Conservation (phyloP, 2,888 invertebrate species). For the Ornithoptera priamus region DNA sequence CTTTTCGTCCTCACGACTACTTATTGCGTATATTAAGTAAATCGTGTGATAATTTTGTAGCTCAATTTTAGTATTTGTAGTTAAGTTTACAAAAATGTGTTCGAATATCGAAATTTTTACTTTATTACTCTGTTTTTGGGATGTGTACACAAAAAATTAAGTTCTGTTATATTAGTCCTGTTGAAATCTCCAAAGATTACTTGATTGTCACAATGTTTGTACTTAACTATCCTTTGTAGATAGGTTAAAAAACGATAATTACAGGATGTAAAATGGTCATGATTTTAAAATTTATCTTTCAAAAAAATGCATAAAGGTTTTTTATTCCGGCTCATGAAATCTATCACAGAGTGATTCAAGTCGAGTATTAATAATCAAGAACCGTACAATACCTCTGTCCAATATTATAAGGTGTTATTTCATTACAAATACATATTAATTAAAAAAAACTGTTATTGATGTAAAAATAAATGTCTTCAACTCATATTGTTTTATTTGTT, state of each 20-base stretch:
- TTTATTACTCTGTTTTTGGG: constrained; percentile 20
- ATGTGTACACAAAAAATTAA: constrained; percentile 5
- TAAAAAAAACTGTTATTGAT: constrained; percentile 33
- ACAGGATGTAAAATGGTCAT: background rate
- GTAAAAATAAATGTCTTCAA: constrained; percentile 29
- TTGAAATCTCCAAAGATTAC: constrained; percentile 22
- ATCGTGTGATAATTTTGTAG: constrained; percentile 63
- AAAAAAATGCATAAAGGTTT: constrained; percentile 21
- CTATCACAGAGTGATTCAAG: constrained; percentile 28
- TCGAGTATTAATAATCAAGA: constrained; percentile 28
- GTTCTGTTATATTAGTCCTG: constrained; percentile 1
- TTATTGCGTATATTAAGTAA: constrained; percentile 58
- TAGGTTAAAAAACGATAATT: background rate
- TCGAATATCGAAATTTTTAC: constrained; percentile 54
- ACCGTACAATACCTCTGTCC: constrained; percentile 44
- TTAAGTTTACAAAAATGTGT: constrained; percentile 61
- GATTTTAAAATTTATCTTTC: background rate
- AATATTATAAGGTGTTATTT: constrained; percentile 34
- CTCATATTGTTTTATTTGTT: background rate
- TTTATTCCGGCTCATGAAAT: constrained; percentile 23
- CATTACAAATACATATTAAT: constrained; percentile 31
- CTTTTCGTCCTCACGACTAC: constrained; percentile 56
- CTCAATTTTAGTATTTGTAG: constrained; percentile 67
- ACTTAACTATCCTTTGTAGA: constrained; percentile 16
- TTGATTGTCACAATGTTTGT: constrained; percentile 3